Base-by-base conservation (phyloP, 2,888 invertebrate genomes). In the Drosophila flavopinicola region DNA sequence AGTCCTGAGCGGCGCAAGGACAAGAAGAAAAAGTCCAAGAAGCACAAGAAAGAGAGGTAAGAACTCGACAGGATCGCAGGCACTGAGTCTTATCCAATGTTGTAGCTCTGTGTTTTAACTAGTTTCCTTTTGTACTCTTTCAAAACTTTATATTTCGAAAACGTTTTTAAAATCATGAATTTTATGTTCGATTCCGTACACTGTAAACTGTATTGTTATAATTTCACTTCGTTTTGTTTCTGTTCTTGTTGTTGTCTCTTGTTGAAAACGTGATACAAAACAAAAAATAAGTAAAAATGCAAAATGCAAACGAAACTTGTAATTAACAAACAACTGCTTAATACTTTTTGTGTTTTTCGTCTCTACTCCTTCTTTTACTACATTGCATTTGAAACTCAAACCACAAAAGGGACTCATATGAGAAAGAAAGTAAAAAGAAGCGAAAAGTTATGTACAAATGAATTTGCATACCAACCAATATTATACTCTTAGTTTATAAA, bases 11-110 rank as follows among this genome's bases (percentile, higher is more conserved):
- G 93, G 23, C 95, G 94, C 91, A 94, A 94, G 88, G 92, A 94
- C 69, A 95, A 95, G 92, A 95, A 95, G 93, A 96, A 95, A 92
- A 95, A 95, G 90, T 93, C 94, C 0, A 95, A 95, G 91, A 95
- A 94, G 91, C 93, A 93, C 88, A 95, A 95, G 90, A 94, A 94
- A 91, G 94, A 94, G 78, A 94, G 94, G 95, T 95, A 92, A 92
- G 93, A 78, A 42, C 41, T 67, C 44, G 39, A 20, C 35, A 30
- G 37, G 6, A 44, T 25, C 13, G 1, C 15, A 32, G 44, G n/a
- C 11, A 23, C 27, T 30, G 23, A 51, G 29, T 45, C 48, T 39
- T 33, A 52, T 30, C 11, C 48, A 30, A 47, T 47, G 51, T 63
- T 54, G 63, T 71, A 80, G 78, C 64, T 57, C 63, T 71, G 58